phyloP scores from a whole-genome alignment of 2,797 vertebrate species.

The Aeoliscus strigatus region DNA sequence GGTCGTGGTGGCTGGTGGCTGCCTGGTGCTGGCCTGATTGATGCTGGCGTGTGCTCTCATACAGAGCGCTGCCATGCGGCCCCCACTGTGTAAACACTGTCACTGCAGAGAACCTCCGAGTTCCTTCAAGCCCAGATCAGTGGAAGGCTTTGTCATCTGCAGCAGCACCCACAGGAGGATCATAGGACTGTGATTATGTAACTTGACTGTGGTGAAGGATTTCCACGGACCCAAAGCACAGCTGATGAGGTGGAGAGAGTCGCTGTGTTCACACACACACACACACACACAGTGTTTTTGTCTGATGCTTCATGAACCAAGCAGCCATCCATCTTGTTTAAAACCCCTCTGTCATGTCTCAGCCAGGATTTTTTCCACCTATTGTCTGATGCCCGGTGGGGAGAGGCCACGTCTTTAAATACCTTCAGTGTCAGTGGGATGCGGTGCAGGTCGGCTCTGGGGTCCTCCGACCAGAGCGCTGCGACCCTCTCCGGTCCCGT shows the following conservation, averaged over 20 bases:
- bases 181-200: constrained; percentile 23
- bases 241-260: too few relatives aligned
- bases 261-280: too few relatives aligned
- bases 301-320: too few relatives aligned
- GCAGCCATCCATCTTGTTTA: too few relatives aligned
- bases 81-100: constrained; percentile 76
- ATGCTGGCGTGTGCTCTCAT: constrained; percentile 58
- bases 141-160: constrained; percentile 49
- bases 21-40: constrained; percentile 65
- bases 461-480: constrained; percentile 54
- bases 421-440: constrained; percentile 55
- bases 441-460: constrained; percentile 54
- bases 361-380: constrained; percentile 33
- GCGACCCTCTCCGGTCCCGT: constrained; percentile 41
- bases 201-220: constrained; percentile 14
- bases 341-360: constrained; percentile 33
- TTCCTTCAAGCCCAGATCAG: constrained; percentile 57
- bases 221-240: constrained; percentile 12
- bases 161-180: constrained; percentile 37
- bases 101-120: constrained; percentile 57
- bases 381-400: constrained; percentile 54
- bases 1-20: constrained; percentile 61
- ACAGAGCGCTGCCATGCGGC: constrained; percentile 61
- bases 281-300: too few relatives aligned
- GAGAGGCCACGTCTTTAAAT: constrained; percentile 65